Evolutionary conservation across 2,797 vertebrate species (phyloP), one percentile per base, ranked within the genome.

Genomic region (Sphenodon punctatus): DNA sequence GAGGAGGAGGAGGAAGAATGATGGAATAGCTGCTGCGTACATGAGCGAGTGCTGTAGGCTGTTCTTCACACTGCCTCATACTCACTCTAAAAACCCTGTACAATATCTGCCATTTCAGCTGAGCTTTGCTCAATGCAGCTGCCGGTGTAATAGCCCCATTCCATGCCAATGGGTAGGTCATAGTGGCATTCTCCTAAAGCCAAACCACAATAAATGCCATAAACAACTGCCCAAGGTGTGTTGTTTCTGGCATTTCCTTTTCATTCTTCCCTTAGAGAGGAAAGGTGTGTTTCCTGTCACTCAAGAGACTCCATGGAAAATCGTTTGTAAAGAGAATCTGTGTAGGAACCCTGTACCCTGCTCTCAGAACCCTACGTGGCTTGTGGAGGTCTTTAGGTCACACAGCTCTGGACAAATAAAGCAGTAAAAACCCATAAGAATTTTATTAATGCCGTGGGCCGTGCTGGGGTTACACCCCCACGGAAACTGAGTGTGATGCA

Each of bases 51-150:
- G 39, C 38, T 60, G 23, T 34, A 20, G 16, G 3, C 8, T 1
- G 1, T 61, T 17, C 36, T 56, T 32, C 15, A 19, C 43, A 1
- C 0, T 61, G 55, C 36, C 76, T 39, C 22, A 2, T 11, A 32
- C 2, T 53, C 61, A n/a, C n/a, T 41, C 22, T 1, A 1, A 5
- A 11, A 27, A 0, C 64, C 59, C 69, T 85, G 66, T 32, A 14
- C 0, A 42, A 65, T 14, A 10, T 19, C 25, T 36, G 60, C 64
- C 20, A 3, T 0, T 0, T 13, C n/a, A 78, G 70, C 39, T 75
- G 66, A 38, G 51, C 38, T 67, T 36, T 0, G 0, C 55, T 12
- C 5, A 4, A 2, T 34, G 63, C 10, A 8, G 16, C 1, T n/a
- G n/a, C n/a, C n/a, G 19, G 43, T 55, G 59, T 49, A 51, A 15